phyloP scores from a whole-genome alignment of 2,888 invertebrate genomes.

The Acleris laterana region DNA sequence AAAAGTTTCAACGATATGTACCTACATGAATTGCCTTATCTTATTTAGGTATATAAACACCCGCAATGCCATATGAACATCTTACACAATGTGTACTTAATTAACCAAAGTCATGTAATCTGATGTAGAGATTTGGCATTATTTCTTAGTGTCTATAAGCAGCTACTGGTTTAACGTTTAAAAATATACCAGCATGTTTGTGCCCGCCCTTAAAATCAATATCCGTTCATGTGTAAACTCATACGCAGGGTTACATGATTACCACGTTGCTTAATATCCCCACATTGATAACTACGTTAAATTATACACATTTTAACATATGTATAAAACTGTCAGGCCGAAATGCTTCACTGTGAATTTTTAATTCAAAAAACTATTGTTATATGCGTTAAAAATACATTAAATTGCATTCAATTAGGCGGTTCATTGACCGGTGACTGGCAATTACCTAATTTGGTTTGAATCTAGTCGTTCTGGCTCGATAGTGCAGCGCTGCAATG shows the following conservation, averaged over 20 bases:
- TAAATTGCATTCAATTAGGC: slow-evolving; percentile 60
- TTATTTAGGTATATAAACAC: no score
- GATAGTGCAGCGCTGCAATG: slow-evolving; percentile 33
- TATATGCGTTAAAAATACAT: slow-evolving; percentile 51
- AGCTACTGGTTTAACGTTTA: no score
- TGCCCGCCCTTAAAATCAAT: slow-evolving; percentile 14
- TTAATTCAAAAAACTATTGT: slow-evolving; percentile 51
- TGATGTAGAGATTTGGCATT: no score
- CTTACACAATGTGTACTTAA: no score
- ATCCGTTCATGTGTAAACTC: slow-evolving; percentile 22
- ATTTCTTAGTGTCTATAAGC: no score
- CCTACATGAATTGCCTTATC: no score
- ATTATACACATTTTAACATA: slow-evolving; percentile 12
- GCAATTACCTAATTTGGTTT: slow-evolving; percentile 54
- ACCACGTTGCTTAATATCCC: slow-evolving; percentile 3
- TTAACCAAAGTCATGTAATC: no score
- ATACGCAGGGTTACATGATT: slow-evolving; percentile 2
- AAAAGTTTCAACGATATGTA: no score
- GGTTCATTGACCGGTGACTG: slow-evolving; percentile 59
- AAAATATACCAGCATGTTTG: not conserved
- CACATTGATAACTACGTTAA: not conserved
- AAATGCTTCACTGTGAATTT: slow-evolving; percentile 52
- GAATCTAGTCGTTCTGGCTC: slow-evolving; percentile 51
- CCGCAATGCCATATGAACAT: no score
- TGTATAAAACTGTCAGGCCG: slow-evolving; percentile 45